Evolutionary conservation across 2,113 vertebrate genomes (phyloP).

Genomic region (Limanda limanda): DNA sequence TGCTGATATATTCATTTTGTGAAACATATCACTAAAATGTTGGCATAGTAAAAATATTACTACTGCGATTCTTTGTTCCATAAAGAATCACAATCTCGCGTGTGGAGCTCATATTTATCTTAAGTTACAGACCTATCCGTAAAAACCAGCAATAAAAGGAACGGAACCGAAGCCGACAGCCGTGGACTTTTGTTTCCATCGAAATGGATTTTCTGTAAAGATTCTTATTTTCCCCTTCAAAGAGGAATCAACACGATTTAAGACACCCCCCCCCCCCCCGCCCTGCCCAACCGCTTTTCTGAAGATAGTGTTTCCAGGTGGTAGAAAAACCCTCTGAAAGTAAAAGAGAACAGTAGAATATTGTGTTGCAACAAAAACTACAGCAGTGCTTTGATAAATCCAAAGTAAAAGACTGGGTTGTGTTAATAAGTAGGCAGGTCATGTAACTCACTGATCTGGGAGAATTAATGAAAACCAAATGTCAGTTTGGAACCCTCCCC

Average conservation of each 20-base stretch:
- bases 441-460: neutral
- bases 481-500: neutral
- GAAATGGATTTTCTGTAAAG: conserved; percentile 13
- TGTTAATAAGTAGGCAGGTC: neutral
- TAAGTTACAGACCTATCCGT: neutral
- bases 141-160: neutral
- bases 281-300: neutral
- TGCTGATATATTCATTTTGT: neutral
- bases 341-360: neutral
- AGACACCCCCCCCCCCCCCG: neutral
- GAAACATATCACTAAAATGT: neutral
- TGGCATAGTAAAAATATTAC: conserved; percentile 9
- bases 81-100: neutral
- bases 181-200: conserved; percentile 1
- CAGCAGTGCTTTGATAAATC: neutral
- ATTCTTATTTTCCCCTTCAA: neutral
- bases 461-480: too few species aligned
- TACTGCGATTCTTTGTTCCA: neutral
- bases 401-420: neutral
- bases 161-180: neutral
- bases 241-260: conserved; percentile 11
- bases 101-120: neutral
- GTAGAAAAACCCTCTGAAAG: neutral
- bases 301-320: neutral
- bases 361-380: neutral